A percentile compares a stretch with the other conserved stretches of the same genome.
Conservation (phyloP, 23 tunicate genomes). For the Aplidium turbinatum region DNA sequence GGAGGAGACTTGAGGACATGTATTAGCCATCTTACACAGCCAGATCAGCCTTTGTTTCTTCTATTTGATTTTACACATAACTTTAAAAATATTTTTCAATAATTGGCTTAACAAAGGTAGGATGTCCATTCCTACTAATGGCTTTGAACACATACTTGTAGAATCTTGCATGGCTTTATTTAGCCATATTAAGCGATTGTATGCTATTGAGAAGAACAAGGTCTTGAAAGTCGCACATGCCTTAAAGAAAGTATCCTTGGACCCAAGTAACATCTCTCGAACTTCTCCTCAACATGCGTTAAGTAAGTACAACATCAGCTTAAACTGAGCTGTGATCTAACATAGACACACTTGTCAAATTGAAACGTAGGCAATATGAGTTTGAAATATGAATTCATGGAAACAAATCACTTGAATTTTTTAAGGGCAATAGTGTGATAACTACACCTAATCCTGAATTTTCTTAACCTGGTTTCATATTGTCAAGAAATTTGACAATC, state of each 20-base stretch:
- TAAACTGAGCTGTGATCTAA: too few relatives aligned
- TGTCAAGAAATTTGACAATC: too few relatives aligned
- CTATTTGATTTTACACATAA: slow-evolving; percentile 4
- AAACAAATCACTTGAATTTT: too few relatives aligned
- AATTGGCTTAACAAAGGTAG: background rate
- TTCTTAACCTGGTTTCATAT: too few relatives aligned
- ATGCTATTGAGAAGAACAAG: slow-evolving; percentile 13
- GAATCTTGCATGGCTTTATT: background rate
- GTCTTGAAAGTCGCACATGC: slow-evolving; percentile 15
- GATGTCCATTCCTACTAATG: slow-evolving; percentile 8
- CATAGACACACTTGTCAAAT: too few relatives aligned
- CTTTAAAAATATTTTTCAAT: slow-evolving; percentile 17
- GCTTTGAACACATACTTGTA: background rate
- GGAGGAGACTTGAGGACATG: too few relatives aligned
- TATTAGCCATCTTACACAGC: too few relatives aligned
- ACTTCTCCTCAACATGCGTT: slow-evolving; percentile 25
- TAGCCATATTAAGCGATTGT: slow-evolving; percentile 2
- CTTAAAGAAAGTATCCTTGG: slow-evolving; percentile 17
- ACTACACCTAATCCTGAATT: too few relatives aligned
- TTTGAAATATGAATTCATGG: too few relatives aligned
- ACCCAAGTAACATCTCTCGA: slow-evolving; percentile 3
- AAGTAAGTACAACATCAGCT: too few relatives aligned
- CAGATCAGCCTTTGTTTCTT: slow-evolving; percentile 5
- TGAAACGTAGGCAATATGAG: too few relatives aligned
- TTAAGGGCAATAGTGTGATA: too few relatives aligned